Percentiles rank a stretch among this genome's conserved stretches.
phyloP scores from a whole-genome alignment of 2,113 vertebrate genomes.

The Percina caprodes region DNA sequence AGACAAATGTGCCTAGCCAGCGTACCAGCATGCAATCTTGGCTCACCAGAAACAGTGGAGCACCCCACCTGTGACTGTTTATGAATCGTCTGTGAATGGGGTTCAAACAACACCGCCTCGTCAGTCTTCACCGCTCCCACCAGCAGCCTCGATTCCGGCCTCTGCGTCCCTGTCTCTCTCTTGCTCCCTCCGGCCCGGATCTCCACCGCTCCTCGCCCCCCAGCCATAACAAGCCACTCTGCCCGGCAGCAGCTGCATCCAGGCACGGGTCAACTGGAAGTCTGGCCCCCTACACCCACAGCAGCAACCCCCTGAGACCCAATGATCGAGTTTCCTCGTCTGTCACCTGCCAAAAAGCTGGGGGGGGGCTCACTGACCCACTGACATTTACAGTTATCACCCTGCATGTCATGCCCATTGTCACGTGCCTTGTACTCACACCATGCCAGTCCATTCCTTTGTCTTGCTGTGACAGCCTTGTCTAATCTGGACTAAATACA shows the following conservation, averaged over 20 bases:
- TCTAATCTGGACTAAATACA: not conserved
- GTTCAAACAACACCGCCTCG: slow-evolving; percentile 37
- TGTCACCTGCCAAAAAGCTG: slow-evolving; percentile 56
- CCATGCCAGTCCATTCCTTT: slow-evolving; percentile 4
- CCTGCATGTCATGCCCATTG: slow-evolving; percentile 13
- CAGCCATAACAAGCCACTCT: slow-evolving; percentile 46
- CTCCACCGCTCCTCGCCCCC: slow-evolving; percentile 48
- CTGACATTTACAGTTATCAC: slow-evolving; percentile 71
- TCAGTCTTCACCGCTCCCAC: slow-evolving; percentile 30
- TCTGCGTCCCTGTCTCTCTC: slow-evolving; percentile 11
- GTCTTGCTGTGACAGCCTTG: not conserved
- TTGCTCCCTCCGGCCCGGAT: not conserved
- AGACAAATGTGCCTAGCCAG: slow-evolving; percentile 50
- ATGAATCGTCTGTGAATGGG: slow-evolving; percentile 43
- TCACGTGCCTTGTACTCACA: slow-evolving; percentile 23
- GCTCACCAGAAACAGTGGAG: slow-evolving; percentile 15
- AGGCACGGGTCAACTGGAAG: not conserved
- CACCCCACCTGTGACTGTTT: slow-evolving; percentile 70
- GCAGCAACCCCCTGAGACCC: slow-evolving; percentile 7
- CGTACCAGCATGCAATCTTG: slow-evolving; percentile 49
- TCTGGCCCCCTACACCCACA: slow-evolving; percentile 7
- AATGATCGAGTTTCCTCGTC: slow-evolving; percentile 65
- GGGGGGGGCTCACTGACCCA: slow-evolving; percentile 60
- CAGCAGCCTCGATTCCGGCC: slow-evolving; percentile 10
- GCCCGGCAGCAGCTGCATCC: slow-evolving; percentile 41